A percentile compares a stretch with the other conserved stretches of the same genome.
Conservation (phyloP, 2,888 invertebrate genomes). For the Phortica magna region DNA sequence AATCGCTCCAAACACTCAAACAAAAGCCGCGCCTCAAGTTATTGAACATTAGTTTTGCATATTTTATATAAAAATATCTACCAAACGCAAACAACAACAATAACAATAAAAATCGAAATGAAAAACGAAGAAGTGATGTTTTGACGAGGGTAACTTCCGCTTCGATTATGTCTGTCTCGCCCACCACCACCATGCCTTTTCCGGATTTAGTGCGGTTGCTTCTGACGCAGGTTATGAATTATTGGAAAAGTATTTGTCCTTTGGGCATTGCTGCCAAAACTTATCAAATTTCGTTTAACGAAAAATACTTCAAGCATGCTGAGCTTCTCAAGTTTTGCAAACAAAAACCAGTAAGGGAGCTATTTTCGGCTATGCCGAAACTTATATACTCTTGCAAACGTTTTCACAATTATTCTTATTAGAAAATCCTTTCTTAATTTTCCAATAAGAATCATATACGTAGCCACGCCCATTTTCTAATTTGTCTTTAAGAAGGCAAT, state of each 20-base stretch:
- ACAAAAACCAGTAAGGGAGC: no score
- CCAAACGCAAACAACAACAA: slow-evolving; percentile 30
- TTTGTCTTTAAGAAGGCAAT: no score
- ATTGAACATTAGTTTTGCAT: slow-evolving; percentile 45
- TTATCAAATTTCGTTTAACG: slow-evolving; percentile 29
- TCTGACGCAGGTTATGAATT: slow-evolving; percentile 63
- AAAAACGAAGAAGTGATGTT: neutral
- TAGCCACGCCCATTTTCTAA: no score
- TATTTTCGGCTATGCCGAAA: no score
- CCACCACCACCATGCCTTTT: neutral
- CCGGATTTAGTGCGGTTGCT: slow-evolving; percentile 47
- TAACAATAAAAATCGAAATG: slow-evolving; percentile 5
- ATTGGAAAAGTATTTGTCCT: slow-evolving; percentile 58
- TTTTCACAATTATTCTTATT: no score
- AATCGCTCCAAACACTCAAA: slow-evolving; percentile 31
- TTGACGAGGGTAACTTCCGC: slow-evolving; percentile 11
- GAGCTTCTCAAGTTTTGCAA: neutral
- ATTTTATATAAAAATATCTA: slow-evolving; percentile 41
- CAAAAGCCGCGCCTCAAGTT: slow-evolving; percentile 13
- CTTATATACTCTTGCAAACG: no score
- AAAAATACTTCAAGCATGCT: slow-evolving; percentile 23
- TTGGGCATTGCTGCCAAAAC: slow-evolving; percentile 12
- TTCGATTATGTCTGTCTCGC: neutral
- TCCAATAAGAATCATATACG: no score
- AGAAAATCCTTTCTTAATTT: no score